Base-by-base conservation (phyloP, 2,113 vertebrate genomes). In the Jacana jacana region DNA sequence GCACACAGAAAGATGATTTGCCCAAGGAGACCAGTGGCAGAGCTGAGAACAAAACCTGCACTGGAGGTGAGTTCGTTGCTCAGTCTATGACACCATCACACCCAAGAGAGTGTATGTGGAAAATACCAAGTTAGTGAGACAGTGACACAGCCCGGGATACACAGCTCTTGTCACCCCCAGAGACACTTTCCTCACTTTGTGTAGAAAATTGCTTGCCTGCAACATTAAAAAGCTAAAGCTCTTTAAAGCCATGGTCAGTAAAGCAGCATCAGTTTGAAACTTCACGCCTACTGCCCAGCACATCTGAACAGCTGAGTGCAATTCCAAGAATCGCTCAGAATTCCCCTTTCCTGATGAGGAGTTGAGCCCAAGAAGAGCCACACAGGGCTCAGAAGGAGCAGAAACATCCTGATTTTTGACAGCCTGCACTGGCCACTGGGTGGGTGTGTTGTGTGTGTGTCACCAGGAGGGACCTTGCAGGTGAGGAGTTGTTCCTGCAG, bases 401-500 rank as follows among this genome's bases (percentile, higher is more conserved):
- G 63, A 5, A 31, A 11, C 0, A 3, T 7, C 49, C 72, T n/a
- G 64, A 10, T 3, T 8, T 35, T n/a, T 52, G 72, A 2, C 37
- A 15, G 5, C 6, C 33, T 33, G 17, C 10, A 2, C 52, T 58
- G 52, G 4, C 52, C 66, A 6, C 31, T 16, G 44, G 44, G 44
- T 14, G 44, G 19, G 44, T 16, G 44, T 46, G 44, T 4, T 6
- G 55, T 6, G 63, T 51, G 75, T 4, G 2, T 17, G 30, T 55
- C 31, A 0, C 49, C 30, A 60, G n/a, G 5, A 11, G 17, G 69
- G 11, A 9, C 7, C 68, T 31, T 28, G 44, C 66, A 42, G 5
- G 2, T 3, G 8, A 4, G 5, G 51, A 46, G 30, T 13, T 4
- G 3, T 3, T 39, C 0, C 31, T 55, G 52, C 68, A 80, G 48